Evolutionary conservation across 2,888 invertebrate species (phyloP).

Genomic region (Pterostichus madidus): DNA sequence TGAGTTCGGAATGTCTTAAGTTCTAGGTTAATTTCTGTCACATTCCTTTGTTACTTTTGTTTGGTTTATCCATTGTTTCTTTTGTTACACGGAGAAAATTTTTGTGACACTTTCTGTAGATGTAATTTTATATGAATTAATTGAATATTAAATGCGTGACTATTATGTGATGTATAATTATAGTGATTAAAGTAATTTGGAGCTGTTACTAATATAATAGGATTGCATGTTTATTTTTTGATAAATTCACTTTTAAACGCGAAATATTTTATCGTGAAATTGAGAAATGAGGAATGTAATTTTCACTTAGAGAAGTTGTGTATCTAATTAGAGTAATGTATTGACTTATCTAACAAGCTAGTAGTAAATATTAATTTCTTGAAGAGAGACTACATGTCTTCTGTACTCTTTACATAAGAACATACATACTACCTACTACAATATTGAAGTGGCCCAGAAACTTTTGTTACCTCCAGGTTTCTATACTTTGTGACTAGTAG

Average conservation of each 20-base stretch:
- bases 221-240: conserved; percentile 4
- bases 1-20: conserved; percentile 11
- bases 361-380: not conserved
- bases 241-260: conserved; percentile 22
- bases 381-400: not conserved
- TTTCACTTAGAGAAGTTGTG: conserved; percentile 1
- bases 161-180: conserved; percentile 2
- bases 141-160: not conserved
- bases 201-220: not conserved
- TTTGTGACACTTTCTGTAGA: not conserved
- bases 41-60: conserved; percentile 7
- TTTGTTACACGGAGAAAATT: not conserved
- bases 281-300: not conserved
- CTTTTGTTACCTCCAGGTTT: too few relatives aligned
- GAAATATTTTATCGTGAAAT: not conserved
- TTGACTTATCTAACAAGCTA: not conserved
- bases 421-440: too few relatives aligned
- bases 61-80: conserved; percentile 15
- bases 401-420: too few relatives aligned
- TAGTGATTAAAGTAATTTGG: conserved; percentile 30
- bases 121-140: not conserved
- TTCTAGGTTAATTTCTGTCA: conserved; percentile 47
- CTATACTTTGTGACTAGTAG: too few relatives aligned
- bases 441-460: too few relatives aligned
- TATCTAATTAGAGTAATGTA: conserved; percentile 3